A percentile compares a stretch with the other conserved stretches of the same genome.
phyloP scores from a whole-genome alignment of 2,888 invertebrate species.

The Xiphydria camelus region DNA sequence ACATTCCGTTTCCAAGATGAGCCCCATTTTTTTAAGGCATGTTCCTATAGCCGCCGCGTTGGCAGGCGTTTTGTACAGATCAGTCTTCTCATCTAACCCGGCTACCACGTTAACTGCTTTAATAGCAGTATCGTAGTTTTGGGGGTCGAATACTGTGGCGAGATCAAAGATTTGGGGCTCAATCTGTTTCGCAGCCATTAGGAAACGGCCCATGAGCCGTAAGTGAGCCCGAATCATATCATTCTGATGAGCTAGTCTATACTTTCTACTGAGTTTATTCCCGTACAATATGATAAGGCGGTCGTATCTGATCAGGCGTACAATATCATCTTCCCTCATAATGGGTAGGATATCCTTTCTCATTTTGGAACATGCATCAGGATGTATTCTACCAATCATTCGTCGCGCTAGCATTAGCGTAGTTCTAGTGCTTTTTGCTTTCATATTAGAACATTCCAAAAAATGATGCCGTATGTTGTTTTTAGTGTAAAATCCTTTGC shows the following conservation, averaged over 20 bases:
- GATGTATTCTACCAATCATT: constrained; percentile 5
- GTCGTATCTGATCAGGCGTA: constrained; percentile 13
- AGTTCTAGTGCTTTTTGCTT: too few relatives aligned
- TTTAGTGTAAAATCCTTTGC: too few relatives aligned
- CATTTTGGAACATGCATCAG: constrained; percentile 5
- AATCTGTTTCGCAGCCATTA: constrained; percentile 12
- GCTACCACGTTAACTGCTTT: constrained; percentile 10
- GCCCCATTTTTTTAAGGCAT: constrained; percentile 16
- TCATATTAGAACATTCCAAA: too few relatives aligned
- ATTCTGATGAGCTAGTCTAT: constrained; percentile 11
- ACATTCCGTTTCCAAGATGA: constrained; percentile 9
- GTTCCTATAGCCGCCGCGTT: constrained; percentile 16
- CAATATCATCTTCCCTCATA: constrained; percentile 15
- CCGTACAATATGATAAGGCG: constrained; percentile 17
- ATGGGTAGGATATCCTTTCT: constrained; percentile 10
- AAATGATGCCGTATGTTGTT: too few relatives aligned
- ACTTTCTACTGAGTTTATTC: constrained; percentile 17
- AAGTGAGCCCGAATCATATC: constrained; percentile 14
- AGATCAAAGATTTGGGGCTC: constrained; percentile 11
- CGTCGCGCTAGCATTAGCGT: too few relatives aligned
- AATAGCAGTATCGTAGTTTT: constrained; percentile 14
- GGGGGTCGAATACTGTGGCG: constrained; percentile 14
- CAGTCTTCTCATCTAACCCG: constrained; percentile 5
- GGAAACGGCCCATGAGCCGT: constrained; percentile 15
- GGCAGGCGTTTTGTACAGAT: constrained; percentile 15